Evolutionary conservation across 2,888 invertebrate genomes (phyloP).

Genomic region (Stenotaenia linearis): DNA sequence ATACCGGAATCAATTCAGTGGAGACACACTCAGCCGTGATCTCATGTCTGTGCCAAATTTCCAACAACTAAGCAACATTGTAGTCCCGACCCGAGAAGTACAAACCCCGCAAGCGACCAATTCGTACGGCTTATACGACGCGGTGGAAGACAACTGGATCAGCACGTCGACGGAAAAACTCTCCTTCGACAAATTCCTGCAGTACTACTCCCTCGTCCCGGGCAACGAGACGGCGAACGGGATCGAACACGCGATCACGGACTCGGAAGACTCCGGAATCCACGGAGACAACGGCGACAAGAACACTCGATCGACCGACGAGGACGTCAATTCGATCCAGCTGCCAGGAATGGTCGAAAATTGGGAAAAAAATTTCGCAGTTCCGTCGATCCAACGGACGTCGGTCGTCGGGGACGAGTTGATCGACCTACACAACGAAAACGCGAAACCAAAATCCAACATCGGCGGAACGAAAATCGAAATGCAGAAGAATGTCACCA

Average conservation of each 20-base stretch:
- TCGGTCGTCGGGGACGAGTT: background rate
- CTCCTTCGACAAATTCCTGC: slow-evolving; percentile 12
- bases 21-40: slow-evolving; percentile 50
- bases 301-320: background rate
- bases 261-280: slow-evolving; percentile 31
- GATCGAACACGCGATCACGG: slow-evolving; percentile 10
- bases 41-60: slow-evolving; percentile 71
- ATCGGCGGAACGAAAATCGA: background rate
- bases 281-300: slow-evolving; percentile 22
- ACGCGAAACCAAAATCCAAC: background rate
- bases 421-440: slow-evolving; percentile 21
- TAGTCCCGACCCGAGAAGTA: slow-evolving; percentile 6
- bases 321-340: background rate
- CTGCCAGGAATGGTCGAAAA: slow-evolving; percentile 28
- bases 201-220: slow-evolving; percentile 29
- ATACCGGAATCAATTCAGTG: background rate
- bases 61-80: slow-evolving; percentile 34
- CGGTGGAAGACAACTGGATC: background rate
- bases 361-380: background rate
- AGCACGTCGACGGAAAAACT: background rate
- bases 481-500: background rate
- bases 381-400: background rate
- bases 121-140: background rate
- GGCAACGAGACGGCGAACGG: background rate
- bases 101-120: slow-evolving; percentile 17